phyloP scores from a whole-genome alignment of 2,797 vertebrate genomes.

The Mormyrus hasselquistii region DNA sequence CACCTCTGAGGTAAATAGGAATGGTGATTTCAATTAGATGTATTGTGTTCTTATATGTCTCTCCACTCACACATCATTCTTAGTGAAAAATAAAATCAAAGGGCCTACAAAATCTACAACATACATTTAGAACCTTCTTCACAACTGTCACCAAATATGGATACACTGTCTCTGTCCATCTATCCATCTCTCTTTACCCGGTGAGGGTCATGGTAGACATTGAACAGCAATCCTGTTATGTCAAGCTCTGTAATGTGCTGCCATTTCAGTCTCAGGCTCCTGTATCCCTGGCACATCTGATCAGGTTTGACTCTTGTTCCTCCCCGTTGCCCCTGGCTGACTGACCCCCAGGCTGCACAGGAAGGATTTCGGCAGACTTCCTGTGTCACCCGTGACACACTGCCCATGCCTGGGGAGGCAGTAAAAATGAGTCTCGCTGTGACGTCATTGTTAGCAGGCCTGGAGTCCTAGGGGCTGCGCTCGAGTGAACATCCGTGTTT shows the following conservation, averaged over 20 bases:
- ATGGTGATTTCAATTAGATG: not conserved
- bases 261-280: not conserved
- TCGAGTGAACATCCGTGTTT: not conserved
- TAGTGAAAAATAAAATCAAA: not conserved
- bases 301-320: not conserved
- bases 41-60: not conserved
- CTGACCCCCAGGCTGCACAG: not conserved
- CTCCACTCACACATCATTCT: not conserved
- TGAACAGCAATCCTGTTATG: not conserved
- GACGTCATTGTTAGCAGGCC: not conserved
- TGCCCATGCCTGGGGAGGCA: not conserved
- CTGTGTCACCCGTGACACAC: not conserved
- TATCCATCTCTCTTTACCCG: not conserved
- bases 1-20: not conserved
- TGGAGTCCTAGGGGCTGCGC: not conserved
- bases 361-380: not conserved
- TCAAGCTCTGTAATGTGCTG: not conserved
- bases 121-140: not conserved
- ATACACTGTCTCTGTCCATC: not conserved
- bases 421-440: not conserved
- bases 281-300: not conserved
- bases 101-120: not conserved
- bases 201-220: not conserved
- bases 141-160: not conserved
- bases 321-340: not conserved